Conservation (phyloP, 2,888 invertebrate genomes). For the Monoplex corrugatus region DNA sequence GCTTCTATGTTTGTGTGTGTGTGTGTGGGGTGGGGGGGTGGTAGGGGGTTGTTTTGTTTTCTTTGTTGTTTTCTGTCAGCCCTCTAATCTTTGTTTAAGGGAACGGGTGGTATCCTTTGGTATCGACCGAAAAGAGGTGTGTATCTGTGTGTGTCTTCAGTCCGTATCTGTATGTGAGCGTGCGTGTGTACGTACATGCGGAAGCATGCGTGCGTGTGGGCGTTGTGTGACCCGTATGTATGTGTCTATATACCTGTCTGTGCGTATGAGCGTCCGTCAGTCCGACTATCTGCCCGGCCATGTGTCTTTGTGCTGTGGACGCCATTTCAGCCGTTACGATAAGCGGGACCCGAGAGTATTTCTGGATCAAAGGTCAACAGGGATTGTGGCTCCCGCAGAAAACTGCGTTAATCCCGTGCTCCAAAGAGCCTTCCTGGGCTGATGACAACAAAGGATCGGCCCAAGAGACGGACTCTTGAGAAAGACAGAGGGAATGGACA, state of each 20-base stretch:
- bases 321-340: no score
- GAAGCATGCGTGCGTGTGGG: neutral
- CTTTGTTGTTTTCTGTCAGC: no score
- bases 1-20: neutral
- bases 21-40: no score
- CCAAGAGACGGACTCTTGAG: no score
- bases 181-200: neutral
- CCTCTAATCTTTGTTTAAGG: no score
- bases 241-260: neutral
- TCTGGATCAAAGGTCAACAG: neutral
- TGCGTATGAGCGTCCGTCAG: neutral
- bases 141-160: neutral
- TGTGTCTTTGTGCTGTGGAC: neutral
- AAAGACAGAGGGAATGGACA: no score
- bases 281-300: neutral
- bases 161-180: neutral
- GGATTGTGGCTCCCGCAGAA: neutral
- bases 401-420: no score
- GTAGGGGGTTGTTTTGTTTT: no score
- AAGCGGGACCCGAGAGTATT: no score
- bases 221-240: neutral
- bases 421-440: no score
- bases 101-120: no score
- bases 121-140: neutral
- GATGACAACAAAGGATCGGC: no score